phyloP scores from a whole-genome alignment of 2,113 vertebrate genomes.

The Elephantulus edwardii region DNA sequence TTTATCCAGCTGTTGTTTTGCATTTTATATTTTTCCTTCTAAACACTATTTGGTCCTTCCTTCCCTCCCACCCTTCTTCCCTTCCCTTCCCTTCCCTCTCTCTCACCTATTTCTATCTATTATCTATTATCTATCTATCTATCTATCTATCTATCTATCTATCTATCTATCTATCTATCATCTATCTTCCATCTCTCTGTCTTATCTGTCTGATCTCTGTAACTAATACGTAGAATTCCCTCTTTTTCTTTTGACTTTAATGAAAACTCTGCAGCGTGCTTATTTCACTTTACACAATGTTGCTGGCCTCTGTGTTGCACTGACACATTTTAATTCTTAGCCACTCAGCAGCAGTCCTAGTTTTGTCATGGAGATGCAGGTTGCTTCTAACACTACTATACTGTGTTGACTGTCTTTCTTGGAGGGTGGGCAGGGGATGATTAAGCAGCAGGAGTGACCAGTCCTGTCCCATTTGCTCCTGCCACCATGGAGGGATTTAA shows the following conservation, averaged over 20 bases:
- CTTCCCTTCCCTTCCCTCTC: too few relatives aligned
- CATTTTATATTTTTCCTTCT: not conserved
- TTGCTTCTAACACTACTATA: not conserved
- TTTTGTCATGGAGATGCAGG: not conserved
- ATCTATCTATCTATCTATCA: too few relatives aligned
- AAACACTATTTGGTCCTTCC: not conserved
- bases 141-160: too few relatives aligned
- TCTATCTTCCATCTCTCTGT: too few relatives aligned
- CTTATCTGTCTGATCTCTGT: too few relatives aligned
- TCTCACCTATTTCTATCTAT: too few relatives aligned
- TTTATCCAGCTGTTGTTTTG: not conserved
- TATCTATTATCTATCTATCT: too few relatives aligned
- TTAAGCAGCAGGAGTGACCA: not conserved
- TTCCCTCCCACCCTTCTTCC: too few relatives aligned
- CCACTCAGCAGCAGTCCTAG: fast-evolving
- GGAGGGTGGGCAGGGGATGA: not conserved
- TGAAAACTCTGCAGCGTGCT: not conserved
- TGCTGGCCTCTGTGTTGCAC: fast-evolving
- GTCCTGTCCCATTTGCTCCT: not conserved
- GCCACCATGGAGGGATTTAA: too few relatives aligned
- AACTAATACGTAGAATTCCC: too few relatives aligned
- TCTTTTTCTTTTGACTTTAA: not conserved
- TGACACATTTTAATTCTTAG: fast-evolving
- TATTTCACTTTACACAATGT: fast-evolving
- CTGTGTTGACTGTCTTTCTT: fast-evolving